These are phyloP conservation scores for Ypsolopha scabrella DNA, from an alignment of 2,888 invertebrate genomes.

Conservation along the genomic window DNA sequence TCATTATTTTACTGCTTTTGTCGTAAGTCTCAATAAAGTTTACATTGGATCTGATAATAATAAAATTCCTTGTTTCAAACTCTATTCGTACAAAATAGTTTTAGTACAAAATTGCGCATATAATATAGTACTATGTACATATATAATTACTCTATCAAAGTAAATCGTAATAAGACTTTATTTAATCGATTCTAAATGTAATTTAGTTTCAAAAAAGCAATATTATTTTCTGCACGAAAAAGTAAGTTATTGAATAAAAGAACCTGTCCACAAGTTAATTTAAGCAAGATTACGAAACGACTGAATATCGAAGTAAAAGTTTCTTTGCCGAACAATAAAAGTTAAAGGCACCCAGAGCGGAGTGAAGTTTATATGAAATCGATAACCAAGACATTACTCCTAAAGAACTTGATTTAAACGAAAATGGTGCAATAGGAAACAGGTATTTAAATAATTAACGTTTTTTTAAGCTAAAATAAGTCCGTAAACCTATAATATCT, in stretches of 20 bases:
- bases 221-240: background rate
- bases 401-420: background rate
- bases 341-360: background rate
- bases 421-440: background rate
- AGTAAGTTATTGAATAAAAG: conserved; percentile 43
- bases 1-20: background rate
- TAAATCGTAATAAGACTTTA: too few species aligned
- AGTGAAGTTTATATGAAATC: conserved; percentile 2
- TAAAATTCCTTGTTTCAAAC: too few species aligned
- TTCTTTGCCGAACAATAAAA: conserved; percentile 3
- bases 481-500: background rate
- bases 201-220: too few species aligned
- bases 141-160: too few species aligned
- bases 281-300: conserved; percentile 46
- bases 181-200: too few species aligned
- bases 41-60: too few species aligned
- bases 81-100: too few species aligned
- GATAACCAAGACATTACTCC: conserved; percentile 1
- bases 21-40: too few species aligned
- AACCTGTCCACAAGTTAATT: conserved; percentile 54
- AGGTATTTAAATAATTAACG: background rate
- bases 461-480: background rate
- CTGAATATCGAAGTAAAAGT: conserved; percentile 35
- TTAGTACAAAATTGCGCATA: too few species aligned
- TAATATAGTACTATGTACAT: too few species aligned